Base-by-base conservation (phyloP, 2,797 vertebrate species). In the Acrossocheilus fasciatus region DNA sequence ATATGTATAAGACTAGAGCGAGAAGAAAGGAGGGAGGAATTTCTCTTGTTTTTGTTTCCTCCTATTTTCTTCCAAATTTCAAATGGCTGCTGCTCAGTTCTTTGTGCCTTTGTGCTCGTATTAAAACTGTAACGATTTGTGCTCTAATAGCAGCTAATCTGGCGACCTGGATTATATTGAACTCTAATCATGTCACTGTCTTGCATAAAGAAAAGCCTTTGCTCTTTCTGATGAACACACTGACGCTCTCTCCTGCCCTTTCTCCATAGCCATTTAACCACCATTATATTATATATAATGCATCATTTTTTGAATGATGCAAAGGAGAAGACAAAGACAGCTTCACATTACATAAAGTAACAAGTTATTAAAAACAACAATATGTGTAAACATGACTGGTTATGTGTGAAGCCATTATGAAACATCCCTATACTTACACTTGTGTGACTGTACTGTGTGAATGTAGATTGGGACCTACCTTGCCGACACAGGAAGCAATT, bases 61-160 rank as follows among this genome's bases (percentile, higher is more conserved):
- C 30, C 20, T 62, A 59, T 50, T 83, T 74, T 86, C 54, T 81
- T 43, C 75, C 39, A 72, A 54, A 66, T 82, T 82, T 34, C 39
- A 1, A 75, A 80, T 39, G 26, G 52, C 26, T 82, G 20, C 62
- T 77, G 3, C 70, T 64, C 79, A 9, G 26, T 45, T 73, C 77
- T 57, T 75, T 83, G 23, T 45, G 52, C 18, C 77, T 57, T 75
- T 83, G 23, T 45, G 52, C 18, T 43, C 2, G 45, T 82, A 73
- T 85, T 54, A 76, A 70, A 88, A 86, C 68, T 87, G 74, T 70
- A 83, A 84, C 47, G 84, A 86, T 88, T 72, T 83, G 78, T 45
- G 30, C 52, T 86, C 66, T 88, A 89, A 90, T 87, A 52, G 86
- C 69, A 54, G 80, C 86, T 89, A 89, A 90, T 88, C 84, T 87